A percentile compares a stretch with the other conserved stretches of the same genome.
Evolutionary conservation across 1,140 invertebrate species (phyloP).

Genomic region (Lasioglossum baleicum): DNA sequence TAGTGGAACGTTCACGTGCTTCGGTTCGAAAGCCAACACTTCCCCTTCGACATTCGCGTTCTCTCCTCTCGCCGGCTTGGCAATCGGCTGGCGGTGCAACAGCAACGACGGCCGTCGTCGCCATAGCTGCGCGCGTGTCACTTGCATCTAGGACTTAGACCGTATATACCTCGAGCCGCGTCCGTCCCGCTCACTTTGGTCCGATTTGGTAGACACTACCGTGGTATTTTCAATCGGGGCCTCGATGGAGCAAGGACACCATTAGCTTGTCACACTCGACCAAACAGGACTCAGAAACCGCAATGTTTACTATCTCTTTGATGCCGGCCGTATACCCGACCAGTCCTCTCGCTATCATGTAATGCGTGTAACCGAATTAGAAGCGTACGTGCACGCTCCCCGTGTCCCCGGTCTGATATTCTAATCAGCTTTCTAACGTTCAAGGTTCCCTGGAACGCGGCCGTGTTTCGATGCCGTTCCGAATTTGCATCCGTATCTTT

Average conservation of each 20-base stretch:
- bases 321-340: conserved; percentile 24
- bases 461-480: too few species aligned
- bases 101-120: background rate
- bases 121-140: conserved; percentile 51
- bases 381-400: background rate
- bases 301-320: conserved; percentile 51
- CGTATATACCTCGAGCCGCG: background rate
- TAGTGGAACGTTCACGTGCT: conserved; percentile 57
- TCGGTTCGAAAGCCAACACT: conserved; percentile 55
- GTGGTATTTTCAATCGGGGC: conserved; percentile 56
- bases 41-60: conserved; percentile 39
- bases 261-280: conserved; percentile 59
- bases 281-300: conserved; percentile 48
- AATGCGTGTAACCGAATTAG: conserved; percentile 24
- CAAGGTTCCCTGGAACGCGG: background rate
- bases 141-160: conserved; percentile 47
- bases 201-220: conserved; percentile 59
- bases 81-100: background rate
- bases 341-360: conserved; percentile 21
- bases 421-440: conserved; percentile 31
- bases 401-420: conserved; percentile 33
- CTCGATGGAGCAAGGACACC: conserved; percentile 58
- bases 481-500: conserved; percentile 3
- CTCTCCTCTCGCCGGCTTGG: conserved; percentile 32
- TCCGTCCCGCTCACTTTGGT: conserved; percentile 57